Base-by-base conservation (phyloP, 2,113 vertebrate genomes). In the Calonectris borealis region DNA sequence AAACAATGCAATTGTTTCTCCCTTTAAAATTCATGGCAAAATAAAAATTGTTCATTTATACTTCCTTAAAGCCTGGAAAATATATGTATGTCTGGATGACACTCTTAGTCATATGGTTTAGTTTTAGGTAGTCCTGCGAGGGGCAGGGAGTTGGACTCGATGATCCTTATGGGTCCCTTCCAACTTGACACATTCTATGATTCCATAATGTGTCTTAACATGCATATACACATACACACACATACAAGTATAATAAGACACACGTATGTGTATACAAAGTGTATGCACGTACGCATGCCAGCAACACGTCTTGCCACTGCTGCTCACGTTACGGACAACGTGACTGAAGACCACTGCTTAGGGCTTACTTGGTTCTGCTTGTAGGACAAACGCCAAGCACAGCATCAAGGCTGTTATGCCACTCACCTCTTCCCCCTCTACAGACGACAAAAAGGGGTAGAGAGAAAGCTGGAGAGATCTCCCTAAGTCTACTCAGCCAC, bases 271-370 rank as follows among this genome's bases (percentile, higher is more conserved):
- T 40, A 36, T 27, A 42, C 58, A 38, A 54, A 51, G 13, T 6
- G 5, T 4, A 8, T 6, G 31, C 48, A 88, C 1, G 1, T 2
- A 34, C 0, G 2, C 6, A 10, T 2, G 12, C 15, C 84, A 76
- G 40, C 55, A 60, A 16, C 11, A 1, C 0, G 11, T 26, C 58
- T 13, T 61, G 34, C 40, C 60, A 14, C 31, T 27, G 24, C 7
- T 36, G 10, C 9, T 57, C 38, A 17, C 0, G 2, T 14, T 49
- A 48, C 16, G 8, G 51, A 32, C 12, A 52, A 29, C 1, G 0
- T 6, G 42, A 31, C 77, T 40, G 46, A 79, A 29, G 57, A 88
- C 11, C 42, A 7, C 21, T 26, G 29, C 71, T 29, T 31, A 51
- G n/a, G 25, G 36, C 65, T 85, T 51, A 9, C 24, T 51, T n/a